A percentile compares a stretch with the other conserved stretches of the same genome.
phyloP scores from a whole-genome alignment of 2,888 invertebrate genomes.

The Sthenelais limicola region DNA sequence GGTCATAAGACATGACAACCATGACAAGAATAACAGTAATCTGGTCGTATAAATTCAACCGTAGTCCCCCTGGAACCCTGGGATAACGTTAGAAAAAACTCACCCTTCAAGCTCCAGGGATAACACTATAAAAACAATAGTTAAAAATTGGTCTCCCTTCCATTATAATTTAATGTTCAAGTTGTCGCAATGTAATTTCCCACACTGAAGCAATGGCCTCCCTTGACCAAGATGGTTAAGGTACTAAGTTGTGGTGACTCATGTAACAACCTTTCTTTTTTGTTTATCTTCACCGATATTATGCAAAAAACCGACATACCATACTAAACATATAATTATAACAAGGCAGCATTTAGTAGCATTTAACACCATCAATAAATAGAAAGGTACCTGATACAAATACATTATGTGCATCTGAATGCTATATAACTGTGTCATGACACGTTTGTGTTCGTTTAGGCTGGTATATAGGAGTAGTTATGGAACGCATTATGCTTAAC shows the following conservation, averaged over 20 bases:
- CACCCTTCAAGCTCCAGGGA: constrained; percentile 11
- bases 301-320: constrained; percentile 37
- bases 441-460: constrained; percentile 21
- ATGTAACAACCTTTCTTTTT: constrained; percentile 36
- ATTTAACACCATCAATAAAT: constrained; percentile 39
- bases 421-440: constrained; percentile 17
- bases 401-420: constrained; percentile 37
- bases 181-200: constrained; percentile 38
- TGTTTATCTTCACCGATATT: constrained; percentile 28
- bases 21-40: constrained; percentile 38
- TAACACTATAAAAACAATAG: constrained; percentile 24
- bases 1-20: constrained; percentile 18
- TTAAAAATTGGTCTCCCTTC: constrained; percentile 28
- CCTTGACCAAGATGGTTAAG: constrained; percentile 22
- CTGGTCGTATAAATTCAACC: constrained; percentile 23
- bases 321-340: constrained; percentile 37
- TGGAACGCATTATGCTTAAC: constrained; percentile 39
- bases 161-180: constrained; percentile 23
- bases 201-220: constrained; percentile 35
- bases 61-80: neutral
- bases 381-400: constrained; percentile 38
- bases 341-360: constrained; percentile 38
- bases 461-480: constrained; percentile 14
- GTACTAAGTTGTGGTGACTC: constrained; percentile 33
- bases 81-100: constrained; percentile 31